Evolutionary conservation across 2,113 vertebrate genomes (phyloP).

Genomic region (Trichechus manatus): DNA sequence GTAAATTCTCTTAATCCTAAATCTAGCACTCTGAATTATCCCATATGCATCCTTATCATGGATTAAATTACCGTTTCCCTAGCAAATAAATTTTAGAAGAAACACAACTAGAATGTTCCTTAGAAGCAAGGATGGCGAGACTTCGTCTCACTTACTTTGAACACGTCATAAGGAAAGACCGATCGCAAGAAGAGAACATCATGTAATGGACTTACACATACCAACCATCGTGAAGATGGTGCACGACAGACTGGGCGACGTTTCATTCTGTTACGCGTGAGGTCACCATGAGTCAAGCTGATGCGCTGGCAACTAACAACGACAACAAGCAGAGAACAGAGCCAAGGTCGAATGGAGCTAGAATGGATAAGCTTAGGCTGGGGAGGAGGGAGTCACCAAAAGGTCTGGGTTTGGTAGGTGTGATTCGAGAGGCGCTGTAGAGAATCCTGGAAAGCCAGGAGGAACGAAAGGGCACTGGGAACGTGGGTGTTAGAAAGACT

Average conservation of each 20-base stretch:
- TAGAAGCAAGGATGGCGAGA: not conserved
- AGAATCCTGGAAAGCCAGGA: not conserved
- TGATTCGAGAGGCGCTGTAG: fast-evolving
- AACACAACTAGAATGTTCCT: not conserved
- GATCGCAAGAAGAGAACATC: not conserved
- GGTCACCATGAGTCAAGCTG: not conserved
- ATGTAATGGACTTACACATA: not conserved
- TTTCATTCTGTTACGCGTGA: not conserved
- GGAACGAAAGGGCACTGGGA: fast-evolving
- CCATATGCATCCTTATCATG: fast-evolving
- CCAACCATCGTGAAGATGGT: not conserved
- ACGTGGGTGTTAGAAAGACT: not conserved
- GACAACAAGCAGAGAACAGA: not conserved
- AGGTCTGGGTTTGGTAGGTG: not conserved
- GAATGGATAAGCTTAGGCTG: not conserved
- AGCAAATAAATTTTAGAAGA: not conserved
- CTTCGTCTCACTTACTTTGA: not conserved
- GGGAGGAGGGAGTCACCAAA: not conserved
- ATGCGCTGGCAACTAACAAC: not conserved
- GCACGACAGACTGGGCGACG: not conserved
- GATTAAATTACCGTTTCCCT: not conserved
- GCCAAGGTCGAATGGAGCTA: too few relatives aligned
- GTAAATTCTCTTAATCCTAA: not conserved
- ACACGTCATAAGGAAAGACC: not conserved
- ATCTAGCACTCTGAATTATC: not conserved